Base-by-base conservation (phyloP, 2,113 vertebrate species). In the Leucopsar rothschildi region DNA sequence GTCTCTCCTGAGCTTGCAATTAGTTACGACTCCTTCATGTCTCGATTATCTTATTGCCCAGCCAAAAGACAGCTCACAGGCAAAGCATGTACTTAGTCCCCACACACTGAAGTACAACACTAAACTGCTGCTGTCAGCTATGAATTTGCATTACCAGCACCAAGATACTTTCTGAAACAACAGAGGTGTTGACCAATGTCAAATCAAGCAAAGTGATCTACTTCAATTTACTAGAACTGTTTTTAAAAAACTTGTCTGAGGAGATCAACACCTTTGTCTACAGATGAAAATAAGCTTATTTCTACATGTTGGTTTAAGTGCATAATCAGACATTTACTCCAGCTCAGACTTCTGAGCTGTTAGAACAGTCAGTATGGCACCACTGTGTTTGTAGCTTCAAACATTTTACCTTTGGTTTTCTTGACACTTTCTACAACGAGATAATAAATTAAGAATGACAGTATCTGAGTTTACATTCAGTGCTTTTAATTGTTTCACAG, bases 141-240 rank as follows among this genome's bases (percentile, higher is more conserved):
- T 5, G 11, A 61, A 55, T 40, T 11, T 90, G 66, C 40, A 45
- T 17, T 56, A 68, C 6, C n/a, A 82, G 65, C 52, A 89, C 24
- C 59, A 64, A 64, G 75, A 18, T 10, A n/a, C 31, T 12, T 60
- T 44, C 27, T 42, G 27, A 71, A 88, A 17, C 13, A 65, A 44
- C 47, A 16, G 5, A 11, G 5, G 8, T 44, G 27, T 42, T 25
- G 12, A 83, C 2, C 5, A 27, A 14, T 1, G 1, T 18, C 29
- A 44, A 72, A 64, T 8, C 61, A 82, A 73, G 23, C 27, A 79
- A 69, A 3, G 9, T 24, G 20, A 85, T 22, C 10, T 50, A 53
- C 11, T 84, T 35, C 33, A 25, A 42, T 37, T 66, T 64, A 79
- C 5, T 56, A n/a, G 57, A 77, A 60, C 2, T 15, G 21, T 31